phyloP scores from a whole-genome alignment of 1,140 invertebrate species.

The Archivesica marissinica region DNA sequence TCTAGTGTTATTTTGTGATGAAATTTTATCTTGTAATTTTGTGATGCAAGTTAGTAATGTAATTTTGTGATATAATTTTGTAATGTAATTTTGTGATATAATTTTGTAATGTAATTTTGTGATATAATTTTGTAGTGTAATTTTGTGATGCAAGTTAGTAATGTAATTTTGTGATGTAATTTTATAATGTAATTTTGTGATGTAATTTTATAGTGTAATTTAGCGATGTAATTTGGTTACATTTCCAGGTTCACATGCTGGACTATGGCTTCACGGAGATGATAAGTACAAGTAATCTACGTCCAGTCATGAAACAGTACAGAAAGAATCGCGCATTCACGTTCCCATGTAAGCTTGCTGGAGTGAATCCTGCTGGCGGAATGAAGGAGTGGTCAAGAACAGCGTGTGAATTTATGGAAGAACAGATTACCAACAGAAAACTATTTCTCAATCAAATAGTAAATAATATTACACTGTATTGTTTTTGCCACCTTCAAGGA shows the following conservation, averaged over 20 bases:
- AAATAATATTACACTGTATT: not conserved
- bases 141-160: no score
- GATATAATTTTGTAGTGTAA: no score
- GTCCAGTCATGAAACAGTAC: slow-evolving; percentile 16
- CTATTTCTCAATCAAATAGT: slow-evolving; percentile 58
- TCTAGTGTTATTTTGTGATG: no score
- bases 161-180: no score
- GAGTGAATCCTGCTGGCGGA: slow-evolving; percentile 52
- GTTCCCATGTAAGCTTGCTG: slow-evolving; percentile 51
- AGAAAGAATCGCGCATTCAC: slow-evolving; percentile 28
- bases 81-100: no score
- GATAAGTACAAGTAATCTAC: slow-evolving; percentile 8
- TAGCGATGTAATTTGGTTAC: no score
- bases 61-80: no score
- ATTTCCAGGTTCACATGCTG: slow-evolving; percentile 59
- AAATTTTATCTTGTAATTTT: no score
- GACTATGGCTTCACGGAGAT: slow-evolving; percentile 55
- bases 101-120: no score
- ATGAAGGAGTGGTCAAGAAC: slow-evolving; percentile 63
- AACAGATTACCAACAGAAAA: slow-evolving; percentile 38
- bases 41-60: no score
- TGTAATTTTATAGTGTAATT: no score
- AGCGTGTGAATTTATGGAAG: slow-evolving; percentile 57
- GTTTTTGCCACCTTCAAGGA: not conserved
- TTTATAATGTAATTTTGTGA: no score